Percentiles rank a stretch among this genome's conserved stretches.
phyloP scores from a whole-genome alignment of 1,140 invertebrate genomes.

The Pectinophora gossypiella region DNA sequence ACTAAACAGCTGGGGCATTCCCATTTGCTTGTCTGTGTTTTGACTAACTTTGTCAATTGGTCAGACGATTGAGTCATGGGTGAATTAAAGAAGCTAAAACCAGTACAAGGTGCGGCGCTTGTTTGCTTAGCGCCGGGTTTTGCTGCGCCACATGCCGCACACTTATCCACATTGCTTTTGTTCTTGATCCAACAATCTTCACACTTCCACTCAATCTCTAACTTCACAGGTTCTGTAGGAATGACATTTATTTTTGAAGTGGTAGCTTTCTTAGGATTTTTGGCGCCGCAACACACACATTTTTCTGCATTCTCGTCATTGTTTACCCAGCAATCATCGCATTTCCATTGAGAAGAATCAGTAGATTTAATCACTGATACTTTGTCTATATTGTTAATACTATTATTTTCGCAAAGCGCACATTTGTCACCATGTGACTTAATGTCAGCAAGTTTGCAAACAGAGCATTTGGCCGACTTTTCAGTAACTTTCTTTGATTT shows the following conservation, averaged over 20 bases:
- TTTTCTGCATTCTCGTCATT: conserved; percentile 77
- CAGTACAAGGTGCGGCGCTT: conserved; percentile 16
- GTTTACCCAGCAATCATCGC: conserved; percentile 78
- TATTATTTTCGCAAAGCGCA: conserved; percentile 21
- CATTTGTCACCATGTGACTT: conserved; percentile 20
- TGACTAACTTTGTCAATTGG: conserved; percentile 36
- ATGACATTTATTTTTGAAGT: conserved; percentile 63
- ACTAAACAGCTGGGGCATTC: conserved; percentile 82
- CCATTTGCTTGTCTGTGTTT: conserved; percentile 75
- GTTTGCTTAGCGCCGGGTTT: conserved; percentile 58
- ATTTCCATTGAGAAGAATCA: conserved; percentile 58
- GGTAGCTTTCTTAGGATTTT: conserved; percentile 58
- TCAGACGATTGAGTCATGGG: conserved; percentile 13
- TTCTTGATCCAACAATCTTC: conserved; percentile 78
- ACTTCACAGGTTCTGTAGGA: conserved; percentile 31
- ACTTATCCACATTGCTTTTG: conserved; percentile 69
- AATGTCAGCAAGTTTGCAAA: conserved; percentile 18
- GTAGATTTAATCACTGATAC: conserved; percentile 8
- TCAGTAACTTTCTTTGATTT: conserved; percentile 10
- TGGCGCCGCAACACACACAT: conserved; percentile 80
- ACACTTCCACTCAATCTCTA: conserved; percentile 77
- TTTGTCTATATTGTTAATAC: conserved; percentile 14
- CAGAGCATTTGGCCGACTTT: conserved; percentile 14
- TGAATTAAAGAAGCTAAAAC: conserved; percentile 25
- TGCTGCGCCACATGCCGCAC: conserved; percentile 74